phyloP scores from a whole-genome alignment of 92 coral and sea anemone genomes.

The Metridium senile region DNA sequence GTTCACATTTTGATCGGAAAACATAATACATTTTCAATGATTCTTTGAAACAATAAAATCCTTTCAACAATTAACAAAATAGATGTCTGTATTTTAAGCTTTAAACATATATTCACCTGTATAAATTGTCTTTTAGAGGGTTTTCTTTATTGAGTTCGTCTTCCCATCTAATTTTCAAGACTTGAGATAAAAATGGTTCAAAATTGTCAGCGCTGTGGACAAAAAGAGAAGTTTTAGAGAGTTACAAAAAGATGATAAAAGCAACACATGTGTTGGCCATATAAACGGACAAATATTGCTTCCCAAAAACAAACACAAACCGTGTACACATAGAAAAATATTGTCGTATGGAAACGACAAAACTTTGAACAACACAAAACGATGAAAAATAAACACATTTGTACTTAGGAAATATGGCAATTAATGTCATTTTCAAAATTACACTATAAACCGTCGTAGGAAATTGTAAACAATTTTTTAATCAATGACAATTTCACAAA shows the following conservation, averaged over 20 bases:
- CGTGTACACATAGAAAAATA: slow-evolving; percentile 3
- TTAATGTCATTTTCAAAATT: slow-evolving; percentile 9
- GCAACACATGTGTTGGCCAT: not conserved
- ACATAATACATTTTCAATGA: not conserved
- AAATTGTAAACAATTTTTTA: not conserved
- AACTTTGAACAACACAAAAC: not conserved
- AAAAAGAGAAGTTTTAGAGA: slow-evolving; percentile 33
- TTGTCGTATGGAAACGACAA: not conserved
- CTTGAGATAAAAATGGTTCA: slow-evolving; percentile 92
- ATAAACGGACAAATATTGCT: not conserved
- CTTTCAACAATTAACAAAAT: not conserved
- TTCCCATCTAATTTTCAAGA: slow-evolving; percentile 93
- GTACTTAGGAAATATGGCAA: not conserved
- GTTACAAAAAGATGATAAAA: slow-evolving; percentile 2
- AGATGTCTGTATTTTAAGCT: not conserved
- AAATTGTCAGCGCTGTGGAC: slow-evolving; percentile 88
- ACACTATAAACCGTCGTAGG: not conserved
- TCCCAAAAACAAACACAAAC: slow-evolving; percentile 17
- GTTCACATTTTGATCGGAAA: too few relatives aligned
- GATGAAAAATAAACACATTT: slow-evolving; percentile 21
- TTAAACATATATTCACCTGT: slow-evolving; percentile 58
- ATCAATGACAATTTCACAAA: not conserved
- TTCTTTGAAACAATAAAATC: not conserved
- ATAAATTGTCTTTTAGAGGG: slow-evolving; percentile 73
- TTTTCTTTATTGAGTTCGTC: slow-evolving; percentile 85